These are phyloP conservation scores for Caprella mutica DNA, from an alignment of 2,888 invertebrate genomes.

Conservation along the genomic window DNA sequence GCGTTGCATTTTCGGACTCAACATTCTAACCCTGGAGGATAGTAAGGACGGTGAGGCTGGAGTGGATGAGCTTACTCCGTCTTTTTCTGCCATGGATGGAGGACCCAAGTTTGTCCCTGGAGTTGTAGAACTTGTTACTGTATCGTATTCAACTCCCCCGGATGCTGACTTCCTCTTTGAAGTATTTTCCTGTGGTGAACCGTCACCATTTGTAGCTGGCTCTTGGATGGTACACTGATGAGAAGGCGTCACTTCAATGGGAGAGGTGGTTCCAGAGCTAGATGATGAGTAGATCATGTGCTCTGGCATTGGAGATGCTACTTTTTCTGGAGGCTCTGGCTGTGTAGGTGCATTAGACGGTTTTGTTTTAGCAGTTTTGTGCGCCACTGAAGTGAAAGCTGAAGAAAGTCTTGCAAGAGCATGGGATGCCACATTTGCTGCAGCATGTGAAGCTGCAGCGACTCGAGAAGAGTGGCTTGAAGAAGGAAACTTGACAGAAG, in stretches of 20 bases:
- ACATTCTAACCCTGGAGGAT: conserved; percentile 45
- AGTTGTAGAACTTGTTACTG: conserved; percentile 6
- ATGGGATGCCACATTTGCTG: conserved; percentile 12
- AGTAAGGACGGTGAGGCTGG: conserved; percentile 23
- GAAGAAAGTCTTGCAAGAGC: conserved; percentile 10
- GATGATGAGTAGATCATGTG: background rate
- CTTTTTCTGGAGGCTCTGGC: background rate
- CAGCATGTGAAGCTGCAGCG: conserved; percentile 13
- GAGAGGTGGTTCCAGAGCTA: background rate
- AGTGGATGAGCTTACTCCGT: conserved; percentile 10
- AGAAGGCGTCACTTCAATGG: background rate
- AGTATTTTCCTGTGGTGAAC: no score
- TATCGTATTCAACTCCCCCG: no score
- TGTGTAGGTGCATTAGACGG: no score
- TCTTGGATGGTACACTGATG: background rate
- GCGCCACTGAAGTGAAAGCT: conserved; percentile 1
- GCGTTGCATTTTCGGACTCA: conserved; percentile 76
- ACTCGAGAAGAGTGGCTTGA: conserved; percentile 9
- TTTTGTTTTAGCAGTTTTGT: background rate
- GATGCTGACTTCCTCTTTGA: no score
- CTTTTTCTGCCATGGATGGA: conserved; percentile 1
- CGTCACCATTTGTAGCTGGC: background rate
- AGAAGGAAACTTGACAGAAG: no score
- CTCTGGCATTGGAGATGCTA: background rate
- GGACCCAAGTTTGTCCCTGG: conserved; percentile 1